Conservation (phyloP, 2,797 vertebrate genomes). For the Silurus lanzhouensis region DNA sequence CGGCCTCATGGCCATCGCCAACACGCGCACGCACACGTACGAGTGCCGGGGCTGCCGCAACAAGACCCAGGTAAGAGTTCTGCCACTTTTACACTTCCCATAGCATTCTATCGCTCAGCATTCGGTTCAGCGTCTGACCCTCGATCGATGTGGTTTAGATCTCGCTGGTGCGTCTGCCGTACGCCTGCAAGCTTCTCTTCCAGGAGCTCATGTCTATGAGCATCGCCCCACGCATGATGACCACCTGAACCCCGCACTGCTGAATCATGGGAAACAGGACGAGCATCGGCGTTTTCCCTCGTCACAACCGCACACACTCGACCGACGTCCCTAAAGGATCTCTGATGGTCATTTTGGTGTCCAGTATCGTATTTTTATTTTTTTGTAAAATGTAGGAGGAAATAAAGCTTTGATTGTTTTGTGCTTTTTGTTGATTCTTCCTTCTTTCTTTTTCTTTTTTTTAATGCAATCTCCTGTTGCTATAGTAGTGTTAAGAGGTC, state of each 20-base stretch:
- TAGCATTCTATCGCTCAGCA: not conserved
- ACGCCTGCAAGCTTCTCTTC: constrained; percentile 96
- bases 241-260: constrained; percentile 65
- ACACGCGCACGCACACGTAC: constrained; percentile 94
- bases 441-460: not conserved
- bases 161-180: constrained; percentile 94
- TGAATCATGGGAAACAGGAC: not conserved
- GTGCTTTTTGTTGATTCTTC: not conserved
- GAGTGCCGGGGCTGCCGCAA: constrained; percentile 97
- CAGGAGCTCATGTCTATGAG: constrained; percentile 99
- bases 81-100: not conserved
- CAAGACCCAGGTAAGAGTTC: constrained; percentile 86
- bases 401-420: constrained; percentile 59
- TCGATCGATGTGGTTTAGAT: constrained; percentile 76
- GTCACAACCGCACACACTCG: constrained; percentile 13
- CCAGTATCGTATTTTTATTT: not conserved
- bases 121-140: not conserved
- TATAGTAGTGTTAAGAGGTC: too few relatives aligned
- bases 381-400: constrained; percentile 60
- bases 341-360: not conserved
- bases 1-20: constrained; percentile 97
- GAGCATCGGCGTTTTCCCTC: not conserved
- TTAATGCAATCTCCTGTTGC: too few relatives aligned
- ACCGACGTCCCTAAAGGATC: not conserved
- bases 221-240: constrained; percentile 98